Base-by-base conservation (phyloP, 2,797 vertebrate genomes). In the Pipistrellus pygmaeus region DNA sequence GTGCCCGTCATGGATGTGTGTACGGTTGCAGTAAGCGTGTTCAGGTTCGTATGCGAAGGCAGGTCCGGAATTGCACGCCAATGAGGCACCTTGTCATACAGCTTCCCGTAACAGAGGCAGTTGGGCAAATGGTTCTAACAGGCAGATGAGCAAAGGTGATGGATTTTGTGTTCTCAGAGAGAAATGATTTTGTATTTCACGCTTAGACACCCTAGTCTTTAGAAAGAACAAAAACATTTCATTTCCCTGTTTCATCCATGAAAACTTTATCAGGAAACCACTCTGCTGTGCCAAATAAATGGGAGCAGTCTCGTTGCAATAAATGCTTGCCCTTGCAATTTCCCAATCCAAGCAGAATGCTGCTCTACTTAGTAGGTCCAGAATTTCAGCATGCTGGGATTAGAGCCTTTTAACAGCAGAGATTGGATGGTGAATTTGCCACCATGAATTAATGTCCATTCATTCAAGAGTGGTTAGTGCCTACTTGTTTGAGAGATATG, bases 81-180 rank as follows among this genome's bases (percentile, higher is more conserved):
- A n/a, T 60, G 35, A 38, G n/a, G 35, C 68, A 46, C 48, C 44
- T 91, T 75, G 88, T 91, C 80, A 95, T 95, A 95, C 91, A 84
- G 80, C 60, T 41, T 87, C 89, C 8, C 48, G 94, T 85, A 95
- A 53, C 53, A 75, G 73, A 20, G 83, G 62, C 95, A 96, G 96
- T 94, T 95, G 95, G 75, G 84, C 81, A 96, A 96, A 97, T 51
- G 76, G 64, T 46, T 60, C 35, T 1, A 66, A 17, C 62, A 60
- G 66, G 86, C 8, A 14, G 55, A 46, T 55, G 62, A 55, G 80
- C 14, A 30, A 20, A 77, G n/a, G 48, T 89, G 84, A 95, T 89
- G 32, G 48, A 93, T 91, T 41, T 41, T 41, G 38, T 41, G 38
- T 41, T 41, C 27, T 89, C 30, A 4, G 21, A 75, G 25, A 38